Evolutionary conservation across 2,888 invertebrate genomes (phyloP), one percentile per base, ranked within the genome.

Genomic region (Odontocolon sp.): DNA sequence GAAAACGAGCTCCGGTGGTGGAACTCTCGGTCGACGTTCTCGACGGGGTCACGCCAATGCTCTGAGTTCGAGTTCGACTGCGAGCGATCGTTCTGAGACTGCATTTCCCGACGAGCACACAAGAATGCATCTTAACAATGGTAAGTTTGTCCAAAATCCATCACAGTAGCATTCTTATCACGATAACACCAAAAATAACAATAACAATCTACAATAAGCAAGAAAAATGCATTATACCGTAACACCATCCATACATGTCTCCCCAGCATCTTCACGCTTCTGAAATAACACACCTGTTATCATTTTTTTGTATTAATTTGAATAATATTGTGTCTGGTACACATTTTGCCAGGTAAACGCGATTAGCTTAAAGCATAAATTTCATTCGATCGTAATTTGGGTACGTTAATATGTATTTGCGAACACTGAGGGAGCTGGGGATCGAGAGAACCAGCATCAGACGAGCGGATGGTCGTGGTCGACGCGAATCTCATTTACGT

Each of bases 21-120:
- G 92, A 90, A 76, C 92, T 91, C 64, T 92, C 91, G 80, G 91
- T 91, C 81, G 92, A 91, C 67, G 93, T 92, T 83, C 90, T 91
- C 80, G 92, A 91, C 70, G 93, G 91, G 85, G 93, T 92, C 45
- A 92, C 91, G 64, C 91, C 91, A 74, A 92, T 92, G 77, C 93
- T 91, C 63, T 93, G 92, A 83, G 93, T 81, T 84, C 86, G 71
- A 85, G 89, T 91, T 78, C 93, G 90, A 79, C 92, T 90, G 83
- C 93, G 31, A 87, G 87, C 75, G 87, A 87, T 77, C 84, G 87
- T 68, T 87, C 87, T 4, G 87, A 87, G 77, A 85, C 82, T 52
- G 84, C 85, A 61, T 87, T 84, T 80, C 84, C 87, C 42, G 87
- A 87, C 64, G 87, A 87, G 57, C 87, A 87, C 78, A 78, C 86